Evolutionary conservation across 2,113 vertebrate species (phyloP).

Genomic region (Acanthochromis polyacanthus): DNA sequence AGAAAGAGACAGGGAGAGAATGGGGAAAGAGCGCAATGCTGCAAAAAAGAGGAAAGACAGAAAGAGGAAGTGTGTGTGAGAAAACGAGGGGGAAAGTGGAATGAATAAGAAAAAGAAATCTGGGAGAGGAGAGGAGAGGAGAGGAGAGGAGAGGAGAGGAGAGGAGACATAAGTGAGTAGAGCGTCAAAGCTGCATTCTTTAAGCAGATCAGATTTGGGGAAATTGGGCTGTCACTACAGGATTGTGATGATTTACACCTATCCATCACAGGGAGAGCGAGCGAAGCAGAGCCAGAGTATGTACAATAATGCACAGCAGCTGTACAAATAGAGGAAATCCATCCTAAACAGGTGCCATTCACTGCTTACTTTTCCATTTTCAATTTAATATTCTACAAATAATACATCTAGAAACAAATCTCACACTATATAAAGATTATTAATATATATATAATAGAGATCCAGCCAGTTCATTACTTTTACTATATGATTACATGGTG

Average conservation of each 20-base stretch:
- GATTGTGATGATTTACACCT: conserved; percentile 98
- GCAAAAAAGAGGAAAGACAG: conserved; percentile 29
- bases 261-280: conserved; percentile 90
- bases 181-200: conserved; percentile 92
- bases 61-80: not conserved
- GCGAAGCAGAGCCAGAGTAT: conserved; percentile 45
- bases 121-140: conserved; percentile 27
- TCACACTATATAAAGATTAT: not conserved
- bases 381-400: conserved; percentile 24
- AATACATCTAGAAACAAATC: not conserved
- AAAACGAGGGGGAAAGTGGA: conserved; percentile 6
- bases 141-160: conserved; percentile 58
- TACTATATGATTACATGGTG: not conserved
- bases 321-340: conserved; percentile 48
- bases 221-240: conserved; percentile 99
- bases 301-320: conserved; percentile 68
- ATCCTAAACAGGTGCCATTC: conserved; percentile 15
- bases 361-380: conserved; percentile 15
- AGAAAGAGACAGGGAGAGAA: conserved; percentile 45
- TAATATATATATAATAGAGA: not conserved
- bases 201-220: conserved; percentile 99
- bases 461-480: not conserved
- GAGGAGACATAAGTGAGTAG: conserved; percentile 70
- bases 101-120: conserved; percentile 44
- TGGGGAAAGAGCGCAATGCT: conserved; percentile 40